Percentiles rank a stretch among this genome's conserved stretches.
phyloP scores from a whole-genome alignment of 2,888 invertebrate genomes.

The Agrochola lychnidis region DNA sequence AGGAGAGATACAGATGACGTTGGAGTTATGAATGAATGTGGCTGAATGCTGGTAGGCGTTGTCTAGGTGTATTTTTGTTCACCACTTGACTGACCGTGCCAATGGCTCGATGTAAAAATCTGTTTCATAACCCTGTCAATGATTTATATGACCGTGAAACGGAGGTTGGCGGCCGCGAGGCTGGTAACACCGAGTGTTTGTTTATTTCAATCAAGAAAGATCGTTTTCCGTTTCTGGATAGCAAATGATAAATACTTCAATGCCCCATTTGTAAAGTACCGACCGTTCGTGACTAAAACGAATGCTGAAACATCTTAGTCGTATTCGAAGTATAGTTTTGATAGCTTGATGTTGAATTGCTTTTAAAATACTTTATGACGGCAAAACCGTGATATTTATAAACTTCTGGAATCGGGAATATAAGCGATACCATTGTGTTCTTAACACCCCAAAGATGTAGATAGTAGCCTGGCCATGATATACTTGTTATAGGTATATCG shows the following conservation, averaged over 20 bases:
- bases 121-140: conserved; percentile 80
- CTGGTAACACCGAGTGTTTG: conserved; percentile 25
- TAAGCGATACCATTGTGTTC: neutral
- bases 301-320: conserved; percentile 13
- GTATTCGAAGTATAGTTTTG: neutral
- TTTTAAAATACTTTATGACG: neutral
- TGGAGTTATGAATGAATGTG: conserved; percentile 83
- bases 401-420: neutral
- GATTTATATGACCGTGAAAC: conserved; percentile 84
- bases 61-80: conserved; percentile 87
- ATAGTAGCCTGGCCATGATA: neutral
- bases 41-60: conserved; percentile 80
- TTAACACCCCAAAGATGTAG: neutral
- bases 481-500: neutral
- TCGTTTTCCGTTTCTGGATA: conserved; percentile 34
- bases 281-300: conserved; percentile 15
- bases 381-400: neutral
- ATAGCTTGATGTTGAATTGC: neutral
- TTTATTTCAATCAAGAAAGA: conserved; percentile 47
- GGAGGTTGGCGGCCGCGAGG: conserved; percentile 71
- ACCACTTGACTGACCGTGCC: conserved; percentile 86
- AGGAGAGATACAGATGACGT: conserved; percentile 79
- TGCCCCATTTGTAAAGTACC: conserved; percentile 33
- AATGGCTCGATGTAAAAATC: conserved; percentile 85
- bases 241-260: conserved; percentile 52